Evolutionary conservation across 2,888 invertebrate genomes (phyloP), one percentile per base, ranked within the genome.

Genomic region (Cryptocephalus primarius): DNA sequence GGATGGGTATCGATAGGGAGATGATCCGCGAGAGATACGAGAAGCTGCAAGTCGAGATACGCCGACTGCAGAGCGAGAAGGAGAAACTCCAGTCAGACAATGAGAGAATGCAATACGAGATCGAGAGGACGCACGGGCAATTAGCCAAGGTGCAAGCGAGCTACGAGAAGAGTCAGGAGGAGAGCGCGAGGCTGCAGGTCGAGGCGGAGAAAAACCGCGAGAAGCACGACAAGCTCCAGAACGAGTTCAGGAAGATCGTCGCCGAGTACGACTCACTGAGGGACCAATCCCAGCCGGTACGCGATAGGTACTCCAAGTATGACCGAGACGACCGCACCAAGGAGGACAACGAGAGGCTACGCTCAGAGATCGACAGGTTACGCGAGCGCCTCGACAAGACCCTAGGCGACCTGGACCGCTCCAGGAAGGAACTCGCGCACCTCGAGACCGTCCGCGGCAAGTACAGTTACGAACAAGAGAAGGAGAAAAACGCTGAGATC

Each of bases 191-290:
- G 59, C 79, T 90, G 59, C 88, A 90, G 64, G 76, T 89, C 44
- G 92, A 92, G 71, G 75, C 88, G 40, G 92, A 92, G 65, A 92
- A 91, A 69, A 83, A 89, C 76, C 88, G 88, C 61, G 92, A 92
- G 62, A 90, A 91, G 59, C 87, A 89, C 62, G 92, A 92, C 57
- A 85, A 89, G 65, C 79, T 83, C 47, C 85, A 90, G 57, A 75
- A 81, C 9, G 92, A 92, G 61, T 74, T 90, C 53, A 77, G 90
- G 54, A 83, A 88, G 65, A 80, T 88, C 9, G 88, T 90, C 62
- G 79, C 79, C 1, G 88, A 88, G 58, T 74, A 85, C 45, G 88
- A 88, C 60, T 83, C 84, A 40, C 78, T 88, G 8, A 79, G 87
- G 48, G 86, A 88, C 63, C 88, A 88, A 65, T 80, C 85, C 49